phyloP scores from a whole-genome alignment of 2,888 invertebrate genomes.

The Galeruca laticollis region DNA sequence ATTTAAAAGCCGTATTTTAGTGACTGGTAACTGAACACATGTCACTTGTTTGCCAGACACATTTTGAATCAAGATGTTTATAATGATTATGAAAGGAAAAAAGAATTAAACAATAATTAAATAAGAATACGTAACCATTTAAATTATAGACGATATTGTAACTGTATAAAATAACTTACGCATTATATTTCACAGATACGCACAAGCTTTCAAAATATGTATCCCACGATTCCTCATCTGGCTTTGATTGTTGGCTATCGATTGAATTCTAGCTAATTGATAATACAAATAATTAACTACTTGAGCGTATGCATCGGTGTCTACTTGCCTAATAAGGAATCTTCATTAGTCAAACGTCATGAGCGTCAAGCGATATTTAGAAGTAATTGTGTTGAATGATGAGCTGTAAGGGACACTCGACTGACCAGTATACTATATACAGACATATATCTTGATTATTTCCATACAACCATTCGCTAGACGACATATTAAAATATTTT shows the following conservation, averaged over 20 bases:
- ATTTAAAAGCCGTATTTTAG: too few relatives aligned
- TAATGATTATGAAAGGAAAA: neutral
- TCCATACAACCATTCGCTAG: neutral
- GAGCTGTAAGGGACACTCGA: neutral
- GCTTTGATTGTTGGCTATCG: conserved; percentile 6
- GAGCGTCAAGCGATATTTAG: conserved; percentile 28
- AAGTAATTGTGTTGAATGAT: conserved; percentile 15
- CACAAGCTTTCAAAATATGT: conserved; percentile 2
- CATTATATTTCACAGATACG: neutral
- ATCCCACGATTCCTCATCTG: conserved; percentile 18
- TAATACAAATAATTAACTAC: conserved; percentile 33
- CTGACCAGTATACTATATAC: neutral
- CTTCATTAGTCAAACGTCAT: conserved; percentile 36
- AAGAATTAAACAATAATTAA: neutral
- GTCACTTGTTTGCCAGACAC: neutral
- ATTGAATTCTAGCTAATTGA: conserved; percentile 26
- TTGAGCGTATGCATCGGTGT: conserved; percentile 25
- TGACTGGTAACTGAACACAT: neutral
- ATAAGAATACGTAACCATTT: neutral
- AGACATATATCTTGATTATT: neutral
- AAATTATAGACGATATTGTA: neutral
- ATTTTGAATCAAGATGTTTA: neutral
- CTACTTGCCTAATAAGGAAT: conserved; percentile 29
- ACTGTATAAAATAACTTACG: neutral
- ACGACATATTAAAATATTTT: neutral